Percentiles rank a stretch among this genome's conserved stretches.
phyloP scores from a whole-genome alignment of 2,113 vertebrate species.

The Cyprinodon tularosa region DNA sequence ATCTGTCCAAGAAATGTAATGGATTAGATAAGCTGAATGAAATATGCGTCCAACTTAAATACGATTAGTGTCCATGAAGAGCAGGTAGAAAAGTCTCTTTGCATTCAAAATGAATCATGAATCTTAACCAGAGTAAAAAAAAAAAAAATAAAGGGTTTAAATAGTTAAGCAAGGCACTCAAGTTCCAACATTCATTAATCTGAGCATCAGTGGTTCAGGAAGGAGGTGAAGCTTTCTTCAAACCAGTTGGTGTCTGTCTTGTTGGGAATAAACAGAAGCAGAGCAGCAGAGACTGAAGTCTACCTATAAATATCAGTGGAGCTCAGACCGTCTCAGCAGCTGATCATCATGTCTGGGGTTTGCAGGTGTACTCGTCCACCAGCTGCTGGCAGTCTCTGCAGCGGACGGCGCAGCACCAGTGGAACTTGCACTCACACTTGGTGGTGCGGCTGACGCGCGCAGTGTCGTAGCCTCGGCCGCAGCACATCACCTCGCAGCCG shows the following conservation, averaged over 20 bases:
- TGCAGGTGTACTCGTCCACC: constrained; percentile 93
- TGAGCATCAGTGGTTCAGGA: not conserved
- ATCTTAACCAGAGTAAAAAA: no score
- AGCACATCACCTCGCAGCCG: constrained; percentile 98
- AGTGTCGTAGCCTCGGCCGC: constrained; percentile 93
- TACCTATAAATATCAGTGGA: not conserved
- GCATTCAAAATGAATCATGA: no score
- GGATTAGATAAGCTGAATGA: not conserved
- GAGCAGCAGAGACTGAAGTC: not conserved
- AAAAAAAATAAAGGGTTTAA: not conserved
- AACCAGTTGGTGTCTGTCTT: not conserved
- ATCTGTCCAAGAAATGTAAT: not conserved
- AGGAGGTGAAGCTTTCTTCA: no score
- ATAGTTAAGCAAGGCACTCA: not conserved
- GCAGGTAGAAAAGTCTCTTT: no score
- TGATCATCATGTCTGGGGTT: constrained; percentile 82
- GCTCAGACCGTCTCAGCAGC: not conserved
- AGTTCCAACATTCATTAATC: not conserved
- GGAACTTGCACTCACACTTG: constrained; percentile 96
- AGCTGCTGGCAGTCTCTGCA: constrained; percentile 93
- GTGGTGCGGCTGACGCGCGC: constrained; percentile 86
- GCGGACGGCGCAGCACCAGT: constrained; percentile 94
- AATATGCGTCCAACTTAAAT: no score
- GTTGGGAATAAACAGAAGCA: no score
- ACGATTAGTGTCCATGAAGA: no score